Evolutionary conservation across 2,113 vertebrate species (phyloP).

Genomic region (Cheirogaleus medius): DNA sequence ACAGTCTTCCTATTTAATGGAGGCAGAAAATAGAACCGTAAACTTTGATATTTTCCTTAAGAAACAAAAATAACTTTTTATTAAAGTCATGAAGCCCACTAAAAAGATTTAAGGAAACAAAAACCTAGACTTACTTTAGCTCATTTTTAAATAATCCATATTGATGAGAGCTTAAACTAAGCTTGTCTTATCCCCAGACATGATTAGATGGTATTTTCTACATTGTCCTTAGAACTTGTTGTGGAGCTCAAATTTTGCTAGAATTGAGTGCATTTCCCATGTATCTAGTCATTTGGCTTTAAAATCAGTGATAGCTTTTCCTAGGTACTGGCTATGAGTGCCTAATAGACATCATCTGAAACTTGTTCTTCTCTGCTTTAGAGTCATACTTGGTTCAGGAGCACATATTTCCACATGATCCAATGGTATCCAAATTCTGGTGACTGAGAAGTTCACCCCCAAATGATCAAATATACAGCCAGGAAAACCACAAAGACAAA

Average conservation of each 20-base stretch:
- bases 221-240: neutral
- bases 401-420: neutral
- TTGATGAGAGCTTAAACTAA: neutral
- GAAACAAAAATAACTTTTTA: neutral
- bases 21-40: neutral
- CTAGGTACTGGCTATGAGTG: neutral
- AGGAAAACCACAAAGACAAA: neutral
- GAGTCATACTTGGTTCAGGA: neutral
- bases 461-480: neutral
- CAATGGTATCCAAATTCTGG: neutral
- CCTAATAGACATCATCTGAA: neutral
- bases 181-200: neutral
- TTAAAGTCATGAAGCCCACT: neutral
- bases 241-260: neutral
- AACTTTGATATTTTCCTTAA: neutral
- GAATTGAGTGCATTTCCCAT: neutral
- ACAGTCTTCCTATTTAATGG: neutral
- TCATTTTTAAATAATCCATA: neutral
- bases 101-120: constrained; percentile 30
- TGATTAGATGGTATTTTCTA: neutral
- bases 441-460: neutral
- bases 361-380: neutral
- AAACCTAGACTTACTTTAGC: neutral
- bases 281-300: neutral
- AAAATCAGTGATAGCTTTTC: neutral